Conservation (phyloP, 2,888 invertebrate species). For the Amblyteles armatorius region DNA sequence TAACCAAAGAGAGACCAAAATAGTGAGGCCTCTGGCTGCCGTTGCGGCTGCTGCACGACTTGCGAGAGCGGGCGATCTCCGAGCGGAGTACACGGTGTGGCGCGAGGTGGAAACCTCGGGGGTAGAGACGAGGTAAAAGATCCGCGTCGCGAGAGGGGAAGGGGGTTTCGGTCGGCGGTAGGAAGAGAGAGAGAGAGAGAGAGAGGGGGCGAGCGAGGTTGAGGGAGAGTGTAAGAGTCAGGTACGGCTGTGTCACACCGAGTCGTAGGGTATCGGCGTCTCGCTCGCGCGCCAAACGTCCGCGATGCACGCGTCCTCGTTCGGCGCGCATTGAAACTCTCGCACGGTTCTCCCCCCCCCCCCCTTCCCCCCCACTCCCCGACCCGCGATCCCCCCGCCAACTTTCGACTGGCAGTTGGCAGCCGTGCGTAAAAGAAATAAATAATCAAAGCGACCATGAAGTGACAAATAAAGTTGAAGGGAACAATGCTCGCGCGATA, state of each 20-base stretch:
- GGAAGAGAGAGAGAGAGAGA: background rate
- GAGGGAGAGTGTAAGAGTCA: slow-evolving; percentile 70
- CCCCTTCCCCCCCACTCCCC: slow-evolving; percentile 8
- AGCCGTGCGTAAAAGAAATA: slow-evolving; percentile 84
- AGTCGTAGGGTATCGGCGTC: slow-evolving; percentile 21
- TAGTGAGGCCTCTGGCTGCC: slow-evolving; percentile 68
- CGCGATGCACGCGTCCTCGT: slow-evolving; percentile 58
- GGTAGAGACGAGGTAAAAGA: slow-evolving; percentile 62
- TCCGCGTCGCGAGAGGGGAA: slow-evolving; percentile 9
- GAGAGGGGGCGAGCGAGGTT: slow-evolving; percentile 63
- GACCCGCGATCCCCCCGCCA: slow-evolving; percentile 35
- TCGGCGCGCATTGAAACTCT: slow-evolving; percentile 74
- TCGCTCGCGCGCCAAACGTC: slow-evolving; percentile 31
- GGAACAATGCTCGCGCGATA: slow-evolving; percentile 80
- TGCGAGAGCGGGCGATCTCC: slow-evolving; percentile 56
- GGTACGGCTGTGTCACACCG: slow-evolving; percentile 70
- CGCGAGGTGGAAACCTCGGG: slow-evolving; percentile 35
- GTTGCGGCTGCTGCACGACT: slow-evolving; percentile 59
- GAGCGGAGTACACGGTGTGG: slow-evolving; percentile 56
- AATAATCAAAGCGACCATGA: slow-evolving; percentile 84
- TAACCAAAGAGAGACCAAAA: slow-evolving; percentile 71
- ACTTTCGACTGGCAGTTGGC: slow-evolving; percentile 81
- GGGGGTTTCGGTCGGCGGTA: slow-evolving; percentile 7
- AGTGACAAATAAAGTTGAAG: slow-evolving; percentile 84
- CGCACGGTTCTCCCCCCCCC: slow-evolving; percentile 32